Evolutionary conservation across 1,140 invertebrate genomes (phyloP), one percentile per base, ranked within the genome.

Genomic region (Scaptomyza hsui): DNA sequence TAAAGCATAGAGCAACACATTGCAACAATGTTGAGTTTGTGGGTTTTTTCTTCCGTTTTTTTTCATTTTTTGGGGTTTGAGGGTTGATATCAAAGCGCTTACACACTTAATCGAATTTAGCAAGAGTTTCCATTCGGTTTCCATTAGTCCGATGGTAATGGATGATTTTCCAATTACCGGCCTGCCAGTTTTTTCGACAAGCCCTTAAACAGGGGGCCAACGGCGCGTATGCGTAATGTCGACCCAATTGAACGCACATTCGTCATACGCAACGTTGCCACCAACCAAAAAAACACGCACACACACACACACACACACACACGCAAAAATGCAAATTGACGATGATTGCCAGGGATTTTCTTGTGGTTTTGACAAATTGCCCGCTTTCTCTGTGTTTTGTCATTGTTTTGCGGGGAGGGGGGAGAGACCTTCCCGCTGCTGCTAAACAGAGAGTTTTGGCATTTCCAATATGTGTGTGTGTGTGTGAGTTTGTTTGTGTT

Each of bases 81-180:
- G 26, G 41, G 55, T 75, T 44, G 64, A 78, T 82, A 78, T 78
- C 78, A 75, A 72, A 68, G 65, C 61, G 79, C 81, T 85, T 86
- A 77, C 80, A 77, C 73, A 65, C 64, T 80, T 86, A 85, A 85
- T 86, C 76, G 81, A 85, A 85, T 85, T 85, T 77, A 73, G 80
- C 77, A 74, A 85, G 68, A 86, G 79, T 85, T 86, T 81, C 47
- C 47, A 83, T 78, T 72, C 64, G 61, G 51, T 86, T 81, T 85
- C 80, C 80, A 85, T 85, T 86, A 86, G 81, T 53, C 61, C 64
- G 73, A 56, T 85, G 59, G 81, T 85, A 85, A 85, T 86, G 82
- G 81, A 77, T 86, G 80, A 86, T 85, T 85, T 85, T 86, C 81
- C 80, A 85, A 85, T 85, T 85, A 85, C 80, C 80, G 80, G 80